phyloP scores from a whole-genome alignment of 2,888 invertebrate genomes.

The Polia nebulosa region DNA sequence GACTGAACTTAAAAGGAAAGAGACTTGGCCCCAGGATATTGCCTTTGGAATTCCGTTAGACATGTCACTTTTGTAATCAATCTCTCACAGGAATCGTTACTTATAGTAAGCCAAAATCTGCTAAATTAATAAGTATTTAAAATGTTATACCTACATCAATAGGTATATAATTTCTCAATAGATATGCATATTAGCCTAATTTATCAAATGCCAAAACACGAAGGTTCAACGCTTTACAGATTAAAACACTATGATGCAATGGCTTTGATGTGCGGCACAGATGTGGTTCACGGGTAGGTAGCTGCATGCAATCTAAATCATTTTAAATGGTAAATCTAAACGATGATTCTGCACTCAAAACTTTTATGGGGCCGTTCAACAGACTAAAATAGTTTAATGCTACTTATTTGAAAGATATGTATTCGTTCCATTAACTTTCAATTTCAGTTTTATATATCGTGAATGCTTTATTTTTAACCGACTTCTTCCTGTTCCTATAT shows the following conservation, averaged over 20 bases:
- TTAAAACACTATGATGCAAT: constrained; percentile 65
- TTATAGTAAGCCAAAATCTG: not conserved
- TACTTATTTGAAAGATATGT: constrained; percentile 12
- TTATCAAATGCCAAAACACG: constrained; percentile 67
- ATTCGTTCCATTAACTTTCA: constrained; percentile 9
- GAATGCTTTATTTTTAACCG: not conserved
- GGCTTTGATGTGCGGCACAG: constrained; percentile 69
- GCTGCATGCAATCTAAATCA: constrained; percentile 59
- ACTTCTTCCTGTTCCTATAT: not conserved
- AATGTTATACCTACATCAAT: not conserved
- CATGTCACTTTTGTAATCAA: not conserved
- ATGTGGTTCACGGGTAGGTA: constrained; percentile 66
- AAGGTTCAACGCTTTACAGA: constrained; percentile 69
- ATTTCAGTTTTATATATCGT: constrained; percentile 5
- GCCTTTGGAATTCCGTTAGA: constrained; percentile 8
- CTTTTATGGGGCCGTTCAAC: constrained; percentile 16
- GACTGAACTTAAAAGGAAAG: not conserved
- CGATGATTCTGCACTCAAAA: constrained; percentile 43
- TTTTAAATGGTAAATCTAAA: constrained; percentile 54
- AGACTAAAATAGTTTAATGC: constrained; percentile 25
- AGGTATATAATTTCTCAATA: too few species aligned
- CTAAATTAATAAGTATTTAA: not conserved
- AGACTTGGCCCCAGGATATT: not conserved
- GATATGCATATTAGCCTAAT: constrained; percentile 46
- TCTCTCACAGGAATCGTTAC: not conserved